These are phyloP conservation scores for Hemibates koningsi DNA, from an alignment of 2,113 vertebrate genomes.

Conservation along the genomic window DNA sequence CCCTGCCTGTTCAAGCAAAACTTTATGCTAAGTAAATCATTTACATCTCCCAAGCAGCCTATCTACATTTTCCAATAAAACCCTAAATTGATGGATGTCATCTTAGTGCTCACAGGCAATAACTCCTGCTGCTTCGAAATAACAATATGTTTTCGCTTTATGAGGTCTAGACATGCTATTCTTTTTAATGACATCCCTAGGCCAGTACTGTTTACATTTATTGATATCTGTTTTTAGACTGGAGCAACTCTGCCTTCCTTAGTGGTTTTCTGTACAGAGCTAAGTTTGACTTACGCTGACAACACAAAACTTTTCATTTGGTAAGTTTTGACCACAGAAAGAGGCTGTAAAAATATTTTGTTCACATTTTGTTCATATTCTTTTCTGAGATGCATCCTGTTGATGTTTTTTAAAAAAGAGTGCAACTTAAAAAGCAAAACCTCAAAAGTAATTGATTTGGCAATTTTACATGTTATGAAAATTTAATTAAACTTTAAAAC, in stretches of 20 bases:
- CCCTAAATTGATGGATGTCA: conserved; percentile 75
- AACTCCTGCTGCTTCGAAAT: conserved; percentile 63
- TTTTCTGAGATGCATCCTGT: neutral
- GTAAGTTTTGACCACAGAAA: neutral
- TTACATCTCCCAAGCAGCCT: conserved; percentile 68
- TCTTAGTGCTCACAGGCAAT: conserved; percentile 63
- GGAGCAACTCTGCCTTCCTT: conserved; percentile 21
- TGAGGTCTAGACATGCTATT: conserved; percentile 67
- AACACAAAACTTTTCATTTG: conserved; percentile 35
- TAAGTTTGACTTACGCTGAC: conserved; percentile 16
- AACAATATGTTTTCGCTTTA: conserved; percentile 65
- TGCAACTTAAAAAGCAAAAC: neutral
- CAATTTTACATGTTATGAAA: neutral
- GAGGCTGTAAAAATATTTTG: neutral
- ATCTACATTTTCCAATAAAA: conserved; percentile 75
- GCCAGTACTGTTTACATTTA: conserved; percentile 65
- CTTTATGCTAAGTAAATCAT: conserved; percentile 74
- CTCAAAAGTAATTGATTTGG: neutral
- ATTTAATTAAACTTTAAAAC: neutral
- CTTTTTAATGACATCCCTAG: conserved; percentile 65
- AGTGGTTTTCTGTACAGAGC: conserved; percentile 19
- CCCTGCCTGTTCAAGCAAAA: conserved; percentile 62
- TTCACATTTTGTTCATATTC: neutral
- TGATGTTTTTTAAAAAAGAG: neutral
- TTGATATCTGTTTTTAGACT: conserved; percentile 62